These are phyloP conservation scores for Oncorhynchus gorbuscha DNA, from an alignment of 2,113 vertebrate genomes.

Conservation along the genomic window DNA sequence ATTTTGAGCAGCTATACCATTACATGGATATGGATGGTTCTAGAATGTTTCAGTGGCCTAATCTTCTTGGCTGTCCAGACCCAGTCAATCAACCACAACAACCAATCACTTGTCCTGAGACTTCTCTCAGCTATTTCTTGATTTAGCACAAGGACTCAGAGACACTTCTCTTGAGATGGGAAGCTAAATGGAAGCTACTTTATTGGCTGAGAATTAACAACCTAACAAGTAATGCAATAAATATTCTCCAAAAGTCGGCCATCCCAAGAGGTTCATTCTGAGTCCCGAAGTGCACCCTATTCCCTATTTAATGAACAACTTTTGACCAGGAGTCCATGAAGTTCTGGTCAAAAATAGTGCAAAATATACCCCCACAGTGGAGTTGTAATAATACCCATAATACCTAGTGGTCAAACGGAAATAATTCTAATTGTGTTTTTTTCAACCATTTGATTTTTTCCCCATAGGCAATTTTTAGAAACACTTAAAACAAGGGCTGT, in stretches of 20 bases:
- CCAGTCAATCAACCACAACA: not conserved
- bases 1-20: not conserved
- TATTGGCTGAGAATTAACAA: constrained; percentile 31
- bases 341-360: too few species aligned
- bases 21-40: not conserved
- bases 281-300: constrained; percentile 10
- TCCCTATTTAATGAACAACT: constrained; percentile 10
- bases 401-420: too few species aligned
- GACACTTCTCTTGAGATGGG: constrained; percentile 38
- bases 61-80: not conserved
- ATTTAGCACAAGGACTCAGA: constrained; percentile 12
- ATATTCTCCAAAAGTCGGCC: constrained; percentile 42
- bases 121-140: not conserved
- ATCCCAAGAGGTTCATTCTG: constrained; percentile 13
- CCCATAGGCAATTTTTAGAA: too few species aligned
- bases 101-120: not conserved
- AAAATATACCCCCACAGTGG: too few species aligned
- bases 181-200: constrained; percentile 18
- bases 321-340: constrained; percentile 1
- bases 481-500: too few species aligned
- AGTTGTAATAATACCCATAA: too few species aligned
- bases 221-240: constrained; percentile 49
- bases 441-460: too few species aligned
- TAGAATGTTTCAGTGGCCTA: not conserved
- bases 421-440: too few species aligned